These are phyloP conservation scores for Myzus persicae DNA, from an alignment of 1,140 invertebrate species.

Conservation along the genomic window DNA sequence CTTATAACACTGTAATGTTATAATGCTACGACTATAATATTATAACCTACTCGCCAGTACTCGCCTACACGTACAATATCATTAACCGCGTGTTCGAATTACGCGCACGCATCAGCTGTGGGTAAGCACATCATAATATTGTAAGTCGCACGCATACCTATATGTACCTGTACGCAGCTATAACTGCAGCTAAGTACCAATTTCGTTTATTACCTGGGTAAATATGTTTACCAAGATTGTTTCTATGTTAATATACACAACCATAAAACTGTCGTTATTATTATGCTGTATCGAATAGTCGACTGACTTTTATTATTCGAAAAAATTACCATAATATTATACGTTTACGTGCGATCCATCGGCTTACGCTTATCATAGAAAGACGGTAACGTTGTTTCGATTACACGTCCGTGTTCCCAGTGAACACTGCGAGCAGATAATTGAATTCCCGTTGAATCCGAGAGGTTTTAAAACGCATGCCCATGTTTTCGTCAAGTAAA, in stretches of 20 bases:
- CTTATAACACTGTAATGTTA: neutral
- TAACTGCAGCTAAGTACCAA: neutral
- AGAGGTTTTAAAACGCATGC: neutral
- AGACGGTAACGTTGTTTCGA: neutral
- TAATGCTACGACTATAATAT: neutral
- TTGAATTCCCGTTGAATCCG: neutral
- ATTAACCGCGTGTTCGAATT: neutral
- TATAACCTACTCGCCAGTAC: neutral
- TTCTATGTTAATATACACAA: neutral
- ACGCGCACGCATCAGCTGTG: neutral
- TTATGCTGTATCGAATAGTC: neutral
- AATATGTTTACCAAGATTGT: constrained; percentile 1
- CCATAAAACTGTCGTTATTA: constrained; percentile 9
- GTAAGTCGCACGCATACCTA: neutral
- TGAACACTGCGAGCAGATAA: neutral
- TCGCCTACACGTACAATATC: neutral
- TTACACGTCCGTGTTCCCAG: neutral
- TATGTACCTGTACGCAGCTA: no score
- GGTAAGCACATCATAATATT: neutral
- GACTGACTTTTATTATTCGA: constrained; percentile 8
- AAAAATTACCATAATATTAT: neutral
- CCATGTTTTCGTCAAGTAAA: neutral
- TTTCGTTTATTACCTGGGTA: constrained; percentile 24
- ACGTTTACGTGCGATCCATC: neutral
- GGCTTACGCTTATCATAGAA: constrained; percentile 7